Evolutionary conservation across 2,888 invertebrate species (phyloP).

Genomic region (Julus scanicus): DNA sequence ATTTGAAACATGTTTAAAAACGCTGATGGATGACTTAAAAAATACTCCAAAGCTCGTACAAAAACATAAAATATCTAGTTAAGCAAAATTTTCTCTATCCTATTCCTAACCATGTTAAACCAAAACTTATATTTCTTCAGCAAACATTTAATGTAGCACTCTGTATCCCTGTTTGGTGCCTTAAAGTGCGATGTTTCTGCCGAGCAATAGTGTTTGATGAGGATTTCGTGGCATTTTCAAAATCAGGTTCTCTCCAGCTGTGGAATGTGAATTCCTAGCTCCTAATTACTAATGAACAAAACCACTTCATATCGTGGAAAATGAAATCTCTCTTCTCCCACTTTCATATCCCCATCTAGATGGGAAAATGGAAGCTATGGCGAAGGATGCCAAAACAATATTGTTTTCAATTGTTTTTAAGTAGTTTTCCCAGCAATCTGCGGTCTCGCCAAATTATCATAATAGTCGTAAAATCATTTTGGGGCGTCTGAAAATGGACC

Average conservation of each 20-base stretch:
- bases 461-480: conserved; percentile 27
- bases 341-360: not conserved
- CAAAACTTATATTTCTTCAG: too few relatives aligned
- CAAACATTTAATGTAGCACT: too few relatives aligned
- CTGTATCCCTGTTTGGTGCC: not conserved
- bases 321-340: not conserved
- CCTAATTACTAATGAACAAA: conserved; percentile 36
- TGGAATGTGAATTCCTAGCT: conserved; percentile 24
- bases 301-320: not conserved
- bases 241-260: not conserved
- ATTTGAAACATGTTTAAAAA: too few relatives aligned
- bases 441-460: conserved; percentile 6
- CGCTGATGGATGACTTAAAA: too few relatives aligned
- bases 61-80: too few relatives aligned
- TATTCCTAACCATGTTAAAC: too few relatives aligned
- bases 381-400: not conserved
- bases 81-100: too few relatives aligned
- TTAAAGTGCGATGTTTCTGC: not conserved
- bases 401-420: conserved; percentile 4
- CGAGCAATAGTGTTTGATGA: not conserved
- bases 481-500: too few relatives aligned
- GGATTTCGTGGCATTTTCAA: conserved; percentile 15
- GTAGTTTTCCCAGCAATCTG: conserved; percentile 16
- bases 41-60: too few relatives aligned
- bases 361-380: not conserved